Conservation (phyloP, 2,113 vertebrate species). For the Platanista minor region DNA sequence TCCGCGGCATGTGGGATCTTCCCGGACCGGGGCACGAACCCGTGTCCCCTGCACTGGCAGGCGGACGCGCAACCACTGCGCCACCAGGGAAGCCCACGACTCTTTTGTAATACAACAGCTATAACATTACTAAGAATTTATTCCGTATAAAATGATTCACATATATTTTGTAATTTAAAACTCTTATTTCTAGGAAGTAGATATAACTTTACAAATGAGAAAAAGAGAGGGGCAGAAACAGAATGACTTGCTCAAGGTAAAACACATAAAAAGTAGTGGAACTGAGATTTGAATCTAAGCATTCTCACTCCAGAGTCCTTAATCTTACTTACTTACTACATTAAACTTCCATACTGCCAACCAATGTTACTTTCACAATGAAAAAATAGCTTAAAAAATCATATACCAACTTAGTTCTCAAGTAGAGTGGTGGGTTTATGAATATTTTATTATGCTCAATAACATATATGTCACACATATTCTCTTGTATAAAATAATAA, state of each 20-base stretch:
- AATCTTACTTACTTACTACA: not conserved
- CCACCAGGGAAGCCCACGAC: too few species aligned
- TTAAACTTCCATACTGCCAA: not conserved
- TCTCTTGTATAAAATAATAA: not conserved
- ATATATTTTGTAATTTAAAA: not conserved
- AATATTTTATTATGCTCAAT: not conserved
- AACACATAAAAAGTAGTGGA: not conserved
- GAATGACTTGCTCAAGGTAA: not conserved
- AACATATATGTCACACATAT: not conserved
- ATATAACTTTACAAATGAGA: not conserved
- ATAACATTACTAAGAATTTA: not conserved
- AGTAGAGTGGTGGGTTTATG: not conserved
- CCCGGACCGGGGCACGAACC: too few species aligned
- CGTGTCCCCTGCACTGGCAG: too few species aligned
- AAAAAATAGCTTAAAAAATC: conserved; percentile 18
- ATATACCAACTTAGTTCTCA: not conserved
- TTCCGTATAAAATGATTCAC: not conserved
- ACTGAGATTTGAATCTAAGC: not conserved
- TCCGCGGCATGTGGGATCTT: too few species aligned
- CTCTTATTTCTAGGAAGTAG: not conserved
- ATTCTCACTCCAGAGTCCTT: not conserved
- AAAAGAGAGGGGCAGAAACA: not conserved
- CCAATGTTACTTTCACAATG: not conserved
- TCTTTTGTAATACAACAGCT: not conserved
- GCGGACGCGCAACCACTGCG: too few species aligned